A percentile compares a stretch with the other conserved stretches of the same genome.
Conservation (phyloP, 2,797 vertebrate species). For the Coregonus sp. region DNA sequence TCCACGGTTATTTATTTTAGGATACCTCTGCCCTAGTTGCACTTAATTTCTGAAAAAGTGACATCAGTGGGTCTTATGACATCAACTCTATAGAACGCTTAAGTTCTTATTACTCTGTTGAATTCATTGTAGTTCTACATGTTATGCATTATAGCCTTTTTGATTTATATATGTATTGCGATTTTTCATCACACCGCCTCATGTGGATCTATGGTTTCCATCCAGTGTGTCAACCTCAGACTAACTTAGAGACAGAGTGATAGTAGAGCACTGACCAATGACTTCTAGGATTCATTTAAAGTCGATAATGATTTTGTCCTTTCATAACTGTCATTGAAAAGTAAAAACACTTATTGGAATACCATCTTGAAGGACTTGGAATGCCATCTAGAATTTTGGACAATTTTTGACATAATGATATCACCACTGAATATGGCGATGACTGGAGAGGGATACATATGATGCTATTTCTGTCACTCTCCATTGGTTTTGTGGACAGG, state of each 20-base stretch:
- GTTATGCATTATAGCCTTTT: not conserved
- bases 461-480: not conserved
- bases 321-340: not conserved
- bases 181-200: no score
- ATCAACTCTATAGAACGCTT: no score
- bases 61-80: no score
- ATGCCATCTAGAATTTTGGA: not conserved
- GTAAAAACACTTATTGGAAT: no score
- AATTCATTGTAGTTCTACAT: no score
- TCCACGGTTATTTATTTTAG: not conserved
- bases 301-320: not conserved
- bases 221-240: no score
- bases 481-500: not conserved
- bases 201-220: not conserved
- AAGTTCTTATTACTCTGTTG: no score
- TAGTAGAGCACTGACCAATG: not conserved
- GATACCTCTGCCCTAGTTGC: not conserved
- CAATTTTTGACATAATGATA: not conserved
- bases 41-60: not conserved
- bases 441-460: not conserved
- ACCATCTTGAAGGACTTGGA: no score
- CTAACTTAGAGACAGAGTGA: not conserved
- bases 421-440: not conserved
- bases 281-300: not conserved
- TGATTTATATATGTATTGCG: not conserved